Conservation (phyloP, 2,888 invertebrate species). For the Leucophenga maculata region DNA sequence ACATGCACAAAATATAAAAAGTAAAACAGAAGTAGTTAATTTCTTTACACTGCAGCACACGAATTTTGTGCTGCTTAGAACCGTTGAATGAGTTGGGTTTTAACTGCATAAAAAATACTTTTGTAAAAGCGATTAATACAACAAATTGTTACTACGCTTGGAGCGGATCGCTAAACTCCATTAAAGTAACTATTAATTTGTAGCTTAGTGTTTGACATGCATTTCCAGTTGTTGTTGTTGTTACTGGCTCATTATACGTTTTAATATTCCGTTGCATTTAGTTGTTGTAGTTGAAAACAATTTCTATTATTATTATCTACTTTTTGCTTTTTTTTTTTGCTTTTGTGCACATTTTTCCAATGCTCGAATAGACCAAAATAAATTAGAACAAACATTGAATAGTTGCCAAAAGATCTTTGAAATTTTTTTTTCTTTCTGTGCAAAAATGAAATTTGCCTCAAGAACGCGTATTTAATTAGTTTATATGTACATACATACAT, state of each 20-base stretch:
- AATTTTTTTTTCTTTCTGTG: not conserved
- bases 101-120: too few relatives aligned
- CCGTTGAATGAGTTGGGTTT: too few relatives aligned
- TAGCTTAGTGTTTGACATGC: too few relatives aligned
- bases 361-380: not conserved
- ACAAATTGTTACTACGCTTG: too few relatives aligned
- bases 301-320: not conserved
- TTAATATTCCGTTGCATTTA: not conserved
- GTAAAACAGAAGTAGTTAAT: too few relatives aligned
- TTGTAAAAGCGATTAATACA: too few relatives aligned
- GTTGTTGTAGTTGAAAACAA: not conserved
- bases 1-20: too few relatives aligned
- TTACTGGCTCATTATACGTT: not conserved
- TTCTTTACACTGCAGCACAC: too few relatives aligned
- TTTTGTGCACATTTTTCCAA: not conserved
- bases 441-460: not conserved
- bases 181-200: too few relatives aligned
- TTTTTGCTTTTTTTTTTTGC: not conserved
- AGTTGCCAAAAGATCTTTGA: slow-evolving; percentile 11
- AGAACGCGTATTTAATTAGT: slow-evolving; percentile 14
- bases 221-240: too few relatives aligned
- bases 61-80: too few relatives aligned
- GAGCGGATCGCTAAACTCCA: too few relatives aligned
- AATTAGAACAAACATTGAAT: slow-evolving; percentile 14
- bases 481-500: not conserved